Evolutionary conservation across 2,797 vertebrate species (phyloP), one percentile per base, ranked within the genome.

Genomic region (Sebastes matsubarae): DNA sequence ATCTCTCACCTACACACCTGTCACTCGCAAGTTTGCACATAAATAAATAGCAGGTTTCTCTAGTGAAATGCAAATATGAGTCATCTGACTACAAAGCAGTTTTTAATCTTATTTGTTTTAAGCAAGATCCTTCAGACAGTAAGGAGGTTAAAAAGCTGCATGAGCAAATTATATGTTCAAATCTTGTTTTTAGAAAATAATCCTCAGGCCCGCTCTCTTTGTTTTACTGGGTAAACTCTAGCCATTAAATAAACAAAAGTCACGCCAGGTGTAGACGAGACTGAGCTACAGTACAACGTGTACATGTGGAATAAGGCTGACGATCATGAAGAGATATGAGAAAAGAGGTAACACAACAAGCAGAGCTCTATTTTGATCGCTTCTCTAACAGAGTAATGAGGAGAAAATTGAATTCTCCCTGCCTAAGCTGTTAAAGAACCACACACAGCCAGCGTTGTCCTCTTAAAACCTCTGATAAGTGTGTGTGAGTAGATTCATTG

Each of bases 31-130:
- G 22, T 74, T 52, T 61, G 55, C 50, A 74, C 3, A n/a, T n/a
- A 66, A 79, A 60, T 63, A 66, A 76, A 72, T 5, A 22, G 20
- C 13, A n/a, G 2, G 16, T 16, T 70, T 58, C 59, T 77, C 9
- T 8, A 24, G 8, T 63, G 54, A 81, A 72, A 87, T 46, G 68
- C 34, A 80, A 76, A 80, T 30, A 71, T n/a, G 22, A 70, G 34
- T 76, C 42, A 71, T 36, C 58, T 50, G 11, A 36, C 25, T 67
- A 20, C 4, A 6, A 68, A 14, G 32, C 20, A 29, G 29, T 32
- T 72, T 13, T 65, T 59, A 16, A 59, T 72, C 27, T 42, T 42
- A 14, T 72, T 77, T 68, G 27, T 54, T 59, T 59, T 60, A 24
- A 32, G 67, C 2, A 55, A 32, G 24, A 64, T 64, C 52, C 12